phyloP scores from a whole-genome alignment of 1,140 invertebrate genomes.

The Globodera rostochiensis region DNA sequence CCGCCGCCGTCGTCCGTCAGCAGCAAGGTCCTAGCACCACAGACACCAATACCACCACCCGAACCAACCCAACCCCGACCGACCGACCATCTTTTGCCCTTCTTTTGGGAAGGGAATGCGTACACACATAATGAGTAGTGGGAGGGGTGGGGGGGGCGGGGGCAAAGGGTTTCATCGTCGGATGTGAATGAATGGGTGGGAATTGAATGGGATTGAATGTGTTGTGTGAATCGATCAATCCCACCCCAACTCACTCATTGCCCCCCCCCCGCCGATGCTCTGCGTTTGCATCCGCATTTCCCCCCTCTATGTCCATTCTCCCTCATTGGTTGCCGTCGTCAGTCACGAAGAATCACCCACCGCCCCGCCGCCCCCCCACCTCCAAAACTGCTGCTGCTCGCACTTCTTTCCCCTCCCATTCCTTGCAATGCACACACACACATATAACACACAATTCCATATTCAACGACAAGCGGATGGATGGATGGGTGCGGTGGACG shows the following conservation, averaged over 20 bases:
- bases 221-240: not conserved
- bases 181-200: not conserved
- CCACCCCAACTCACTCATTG: not conserved
- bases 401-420: too few relatives aligned
- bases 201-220: not conserved
- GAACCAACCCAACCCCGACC: too few relatives aligned
- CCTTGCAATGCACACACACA: not conserved
- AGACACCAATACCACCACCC: too few relatives aligned
- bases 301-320: not conserved
- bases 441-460: not conserved
- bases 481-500: too few relatives aligned
- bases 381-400: not conserved
- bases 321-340: not conserved
- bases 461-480: not conserved
- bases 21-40: too few relatives aligned
- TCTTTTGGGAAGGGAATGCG: not conserved
- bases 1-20: too few relatives aligned
- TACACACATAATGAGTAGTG: not conserved
- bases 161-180: not conserved
- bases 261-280: too few relatives aligned
- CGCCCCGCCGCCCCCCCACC: too few relatives aligned
- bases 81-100: too few relatives aligned
- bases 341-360: not conserved
- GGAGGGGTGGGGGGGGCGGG: too few relatives aligned
- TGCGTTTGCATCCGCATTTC: not conserved